These are phyloP conservation scores for Apteryx mantelli DNA, from an alignment of 2,113 vertebrate species.

Conservation along the genomic window DNA sequence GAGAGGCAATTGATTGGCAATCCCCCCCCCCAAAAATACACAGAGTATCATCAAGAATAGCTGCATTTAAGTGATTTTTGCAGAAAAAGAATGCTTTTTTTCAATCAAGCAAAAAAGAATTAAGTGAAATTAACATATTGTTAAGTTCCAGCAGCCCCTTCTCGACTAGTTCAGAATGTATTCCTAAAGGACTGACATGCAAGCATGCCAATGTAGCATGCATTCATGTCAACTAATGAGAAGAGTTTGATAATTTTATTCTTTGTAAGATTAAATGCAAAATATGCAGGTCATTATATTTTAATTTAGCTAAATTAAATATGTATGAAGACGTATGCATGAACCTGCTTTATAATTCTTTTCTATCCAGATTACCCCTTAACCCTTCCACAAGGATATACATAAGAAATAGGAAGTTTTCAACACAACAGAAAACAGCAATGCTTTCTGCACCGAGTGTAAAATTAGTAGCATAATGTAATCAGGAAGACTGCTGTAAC, in stretches of 20 bases:
- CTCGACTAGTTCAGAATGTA: background rate
- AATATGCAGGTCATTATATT: background rate
- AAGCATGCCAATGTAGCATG: background rate
- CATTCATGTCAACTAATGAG: background rate
- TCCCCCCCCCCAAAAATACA: background rate
- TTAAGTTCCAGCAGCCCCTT: background rate
- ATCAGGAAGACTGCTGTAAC: background rate
- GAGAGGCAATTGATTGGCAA: background rate
- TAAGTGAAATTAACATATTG: background rate
- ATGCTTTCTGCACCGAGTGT: background rate
- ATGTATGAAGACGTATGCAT: background rate
- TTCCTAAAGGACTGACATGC: background rate
- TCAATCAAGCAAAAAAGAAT: background rate
- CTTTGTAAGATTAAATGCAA: background rate
- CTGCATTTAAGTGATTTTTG: background rate
- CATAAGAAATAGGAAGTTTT: background rate
- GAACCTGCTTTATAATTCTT: background rate
- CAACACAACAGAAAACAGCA: background rate
- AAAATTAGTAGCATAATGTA: background rate
- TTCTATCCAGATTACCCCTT: background rate
- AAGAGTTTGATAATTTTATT: background rate
- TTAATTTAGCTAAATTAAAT: background rate
- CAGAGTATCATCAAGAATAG: background rate
- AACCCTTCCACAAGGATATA: background rate
- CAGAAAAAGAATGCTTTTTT: background rate